A percentile compares a stretch with the other conserved stretches of the same genome.
These are phyloP conservation scores for Bombyx mori DNA, from an alignment of 1,140 invertebrate species.

Conservation along the genomic window ASM3026992v2 NC_085112.1:9858501-9859000, in stretches of 20 bases:
- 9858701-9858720: slow-evolving; percentile 55
- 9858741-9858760: slow-evolving; percentile 44
- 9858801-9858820: too few species aligned
- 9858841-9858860: too few species aligned
- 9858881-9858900: neutral
- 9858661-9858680: slow-evolving; percentile 55
- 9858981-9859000: too few species aligned
- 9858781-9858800: too few species aligned
- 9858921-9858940: too few species aligned
- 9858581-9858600: slow-evolving; percentile 45
- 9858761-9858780: slow-evolving; percentile 6
- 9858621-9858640: slow-evolving; percentile 49
- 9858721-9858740: slow-evolving; percentile 52
- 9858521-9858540: too few species aligned
- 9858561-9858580: slow-evolving; percentile 21
- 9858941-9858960: too few species aligned
- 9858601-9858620: slow-evolving; percentile 48
- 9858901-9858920: neutral
- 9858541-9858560: neutral
- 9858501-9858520: too few species aligned
- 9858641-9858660: slow-evolving; percentile 58
- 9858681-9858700: slow-evolving; percentile 46
- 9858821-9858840: too few species aligned
- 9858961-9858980: too few species aligned
- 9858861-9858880: neutral